Base-by-base conservation (phyloP, 2,797 vertebrate species). In the Enteromius mattozi region DNA sequence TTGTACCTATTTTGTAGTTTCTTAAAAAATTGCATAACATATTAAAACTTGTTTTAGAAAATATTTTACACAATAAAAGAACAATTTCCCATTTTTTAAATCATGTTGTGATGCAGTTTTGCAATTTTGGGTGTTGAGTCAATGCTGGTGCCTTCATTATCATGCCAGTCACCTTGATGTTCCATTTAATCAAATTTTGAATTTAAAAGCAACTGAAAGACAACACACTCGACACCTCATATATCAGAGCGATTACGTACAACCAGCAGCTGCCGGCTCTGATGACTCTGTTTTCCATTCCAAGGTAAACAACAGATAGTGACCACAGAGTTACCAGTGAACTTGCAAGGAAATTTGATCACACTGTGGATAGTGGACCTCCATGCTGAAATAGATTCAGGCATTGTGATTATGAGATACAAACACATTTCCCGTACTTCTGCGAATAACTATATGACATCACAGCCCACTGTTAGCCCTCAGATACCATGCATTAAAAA, bases 111-210 rank as follows among this genome's bases (percentile, higher is more conserved):
- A 51, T 49, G 51, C 45, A 51, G 30, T 33, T 49, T 63, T 16
- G 13, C 27, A 63, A 63, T 63, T 63, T 30, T 30, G 5, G 13
- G 13, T 16, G 14, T 14, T 30, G 24, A 63, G 61, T 63, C 78
- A 86, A 42, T 71, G 27, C 42, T 81, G 74, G 72, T 59, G 72
- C 81, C 84, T 84, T 35, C 3, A 37, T 69, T 84, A 30, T 74
- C 54, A 63, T 27, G 17, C 42, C 13, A 49, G 56, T 42, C 24
- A 2, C 33, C 51, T 68, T 79, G 42, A 69, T 81, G 35, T 69
- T 86, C 16, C 75, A 75, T 85, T 86, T 27, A 79, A 35, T 79
- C 85, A 35, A 70, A 66, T 68, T 65, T 81, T 75, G 2, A 24
- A 71, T 37, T 65, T 83, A 47, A 84, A 81, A 84, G 61, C 17